Evolutionary conservation across 2,888 invertebrate species (phyloP), one percentile per base, ranked within the genome.

Genomic region (Argyresthia albistria): DNA sequence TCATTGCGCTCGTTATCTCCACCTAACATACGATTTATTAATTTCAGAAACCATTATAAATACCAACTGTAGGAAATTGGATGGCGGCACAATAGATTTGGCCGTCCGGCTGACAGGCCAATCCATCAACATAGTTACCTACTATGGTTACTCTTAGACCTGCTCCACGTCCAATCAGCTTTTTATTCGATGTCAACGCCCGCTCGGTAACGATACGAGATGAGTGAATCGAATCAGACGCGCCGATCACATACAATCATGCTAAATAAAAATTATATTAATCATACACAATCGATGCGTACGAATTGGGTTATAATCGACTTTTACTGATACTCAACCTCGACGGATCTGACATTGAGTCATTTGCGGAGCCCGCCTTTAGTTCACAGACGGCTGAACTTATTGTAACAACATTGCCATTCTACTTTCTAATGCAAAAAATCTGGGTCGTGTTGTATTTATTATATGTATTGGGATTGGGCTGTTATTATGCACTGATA

Each of bases 181-280:
- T 73, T 66, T 74, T 67, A 67, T 70, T 57, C 56, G 65, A 73
- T 75, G 80, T 77, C 80, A 80, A 80, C 72, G 75, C 60, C 75
- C 80, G 61, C 59, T 65, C 66, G 58, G 67, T 67, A 60, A 65
- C 59, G 66, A 65, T 59, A 47, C 43, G 10, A 47, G 25, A 25
- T 15, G 55, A 65, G 58, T 60, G 60, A 61, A 67, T 63, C 67
- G 61, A 69, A 67, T 64, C 66, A 11, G 46, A 16, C 61, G 60
- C 61, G 61, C 57, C 61, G 66, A 62, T 67, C 66, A 66, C 57
- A 64, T 68, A 70, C 74, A 76, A 77, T 76, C 73, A 73, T 74
- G 73, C 70, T 72, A 73, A 76, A 79, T 77, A 80, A 76, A 74
- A 76, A 73, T 73, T 70, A 70, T 72, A 78, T 76, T 76, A 78